phyloP scores from a whole-genome alignment of 2,113 vertebrate genomes.

The Neolamprologus devosi region DNA sequence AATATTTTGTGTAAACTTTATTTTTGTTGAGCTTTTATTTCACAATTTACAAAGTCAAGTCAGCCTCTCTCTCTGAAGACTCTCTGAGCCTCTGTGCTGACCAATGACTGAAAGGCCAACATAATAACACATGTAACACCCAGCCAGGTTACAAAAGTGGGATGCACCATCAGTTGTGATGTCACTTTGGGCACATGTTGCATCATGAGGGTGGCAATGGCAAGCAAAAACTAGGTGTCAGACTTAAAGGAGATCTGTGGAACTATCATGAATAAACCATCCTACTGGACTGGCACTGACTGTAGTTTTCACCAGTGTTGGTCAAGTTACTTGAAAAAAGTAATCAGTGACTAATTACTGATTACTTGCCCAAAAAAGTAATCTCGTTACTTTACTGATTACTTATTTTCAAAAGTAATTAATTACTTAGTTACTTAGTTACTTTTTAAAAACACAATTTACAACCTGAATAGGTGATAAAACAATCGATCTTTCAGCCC shows the following conservation, averaged over 20 bases:
- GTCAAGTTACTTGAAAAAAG: background rate
- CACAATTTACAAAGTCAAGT: background rate
- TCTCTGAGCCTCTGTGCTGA: background rate
- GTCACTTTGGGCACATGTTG: background rate
- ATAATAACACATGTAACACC: background rate
- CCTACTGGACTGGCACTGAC: background rate
- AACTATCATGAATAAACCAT: background rate
- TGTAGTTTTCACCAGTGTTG: background rate
- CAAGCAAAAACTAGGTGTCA: background rate
- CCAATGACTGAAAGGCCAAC: background rate
- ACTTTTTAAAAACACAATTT: too few species aligned
- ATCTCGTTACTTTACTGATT: too few species aligned
- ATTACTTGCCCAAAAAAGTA: too few species aligned
- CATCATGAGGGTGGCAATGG: background rate
- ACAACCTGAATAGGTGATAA: too few species aligned
- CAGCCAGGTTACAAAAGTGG: background rate
- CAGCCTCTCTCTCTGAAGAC: background rate
- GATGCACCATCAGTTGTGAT: background rate
- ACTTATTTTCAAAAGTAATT: too few species aligned
- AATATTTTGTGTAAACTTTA: background rate
- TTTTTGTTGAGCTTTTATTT: background rate
- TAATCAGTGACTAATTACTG: too few species aligned
- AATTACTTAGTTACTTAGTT: too few species aligned
- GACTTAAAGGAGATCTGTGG: background rate
- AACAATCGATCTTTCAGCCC: rapidly evolving